Evolutionary conservation across 1,140 invertebrate genomes (phyloP), one percentile per base, ranked within the genome.

Genomic region (Penaeus chinensis): DNA sequence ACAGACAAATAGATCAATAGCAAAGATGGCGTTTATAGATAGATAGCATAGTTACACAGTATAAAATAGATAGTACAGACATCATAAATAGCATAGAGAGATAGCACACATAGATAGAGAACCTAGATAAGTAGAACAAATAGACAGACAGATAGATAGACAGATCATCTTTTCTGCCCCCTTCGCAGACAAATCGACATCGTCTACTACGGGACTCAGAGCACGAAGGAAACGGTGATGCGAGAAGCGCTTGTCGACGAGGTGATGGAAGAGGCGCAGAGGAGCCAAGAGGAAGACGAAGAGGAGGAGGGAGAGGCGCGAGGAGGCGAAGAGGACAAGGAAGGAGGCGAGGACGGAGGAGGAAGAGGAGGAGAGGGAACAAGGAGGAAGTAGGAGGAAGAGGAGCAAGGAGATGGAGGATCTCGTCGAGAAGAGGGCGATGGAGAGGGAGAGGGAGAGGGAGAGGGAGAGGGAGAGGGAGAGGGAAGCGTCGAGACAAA

Each of bases 171-270:
- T 3, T 24, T 19, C 27, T 74, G 3, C n/a, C 42, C n/a, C 2
- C 7, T 13, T 65, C 82, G 0, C 79, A 87, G 85, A 37, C 85
- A 87, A 37, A 54, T 54, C 60, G 85, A 87, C 54, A 87, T 87
- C 20, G 24, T 82, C 7, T 83, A 87, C 60, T 87, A 82, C 37
- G 85, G 85, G 0, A 76, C 80, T n/a, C 82, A 87, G 32, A 87
- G 85, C n/a, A 66, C 81, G 42, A 81, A 60, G 69, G 85, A 87
- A 61, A 87, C 85, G 22, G 61, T 62, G 32, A n/a, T 87, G 80
- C 27, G 60, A 62, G 85, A 76, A 19, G 85, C 80, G 0, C 7
- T 76, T 7, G 85, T 87, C 79, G 85, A 87, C 60, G 80, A 87
- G 71, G 80, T 87, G 66, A 87, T 87, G 85, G 11, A 54, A n/a